These are phyloP conservation scores for Patella vulgata DNA, from an alignment of 1,140 invertebrate species.

Conservation along the genomic window DNA sequence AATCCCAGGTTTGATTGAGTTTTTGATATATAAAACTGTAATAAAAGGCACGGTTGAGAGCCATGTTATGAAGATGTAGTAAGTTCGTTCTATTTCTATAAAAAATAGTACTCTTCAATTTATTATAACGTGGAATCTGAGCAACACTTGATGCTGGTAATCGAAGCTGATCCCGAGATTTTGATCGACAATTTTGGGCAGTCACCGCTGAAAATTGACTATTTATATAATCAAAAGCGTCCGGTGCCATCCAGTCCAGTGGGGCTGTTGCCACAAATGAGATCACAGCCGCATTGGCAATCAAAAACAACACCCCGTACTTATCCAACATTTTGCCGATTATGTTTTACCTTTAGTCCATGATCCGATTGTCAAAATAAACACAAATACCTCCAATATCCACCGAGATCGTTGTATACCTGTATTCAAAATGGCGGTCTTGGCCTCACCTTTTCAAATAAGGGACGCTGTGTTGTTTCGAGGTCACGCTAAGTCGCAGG, in stretches of 20 bases:
- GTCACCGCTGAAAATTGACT: slow-evolving; percentile 82
- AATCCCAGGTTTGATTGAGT: slow-evolving; percentile 54
- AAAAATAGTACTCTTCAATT: slow-evolving; percentile 83
- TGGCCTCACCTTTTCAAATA: slow-evolving; percentile 36
- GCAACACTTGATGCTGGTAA: slow-evolving; percentile 85
- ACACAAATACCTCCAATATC: slow-evolving; percentile 6
- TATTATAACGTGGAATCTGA: slow-evolving; percentile 93
- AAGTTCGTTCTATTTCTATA: slow-evolving; percentile 94
- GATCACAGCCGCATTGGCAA: slow-evolving; percentile 15
- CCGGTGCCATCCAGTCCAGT: slow-evolving; percentile 70
- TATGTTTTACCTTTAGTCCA: neutral
- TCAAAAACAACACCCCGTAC: slow-evolving; percentile 7
- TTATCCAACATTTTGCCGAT: neutral
- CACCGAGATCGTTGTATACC: slow-evolving; percentile 3
- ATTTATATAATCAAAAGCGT: slow-evolving; percentile 88
- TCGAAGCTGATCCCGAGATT: slow-evolving; percentile 79
- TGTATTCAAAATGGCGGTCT: slow-evolving; percentile 41
- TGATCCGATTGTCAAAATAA: neutral
- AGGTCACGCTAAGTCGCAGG: slow-evolving; percentile 23
- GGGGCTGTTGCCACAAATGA: slow-evolving; percentile 22
- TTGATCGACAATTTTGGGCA: slow-evolving; percentile 87
- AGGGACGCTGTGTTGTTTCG: slow-evolving; percentile 27
- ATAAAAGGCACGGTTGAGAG: slow-evolving; percentile 91
- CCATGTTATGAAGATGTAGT: slow-evolving; percentile 95
- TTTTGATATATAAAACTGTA: slow-evolving; percentile 88